Base-by-base conservation (phyloP, 1,140 invertebrate species). In the Cotesia glomerata region DNA sequence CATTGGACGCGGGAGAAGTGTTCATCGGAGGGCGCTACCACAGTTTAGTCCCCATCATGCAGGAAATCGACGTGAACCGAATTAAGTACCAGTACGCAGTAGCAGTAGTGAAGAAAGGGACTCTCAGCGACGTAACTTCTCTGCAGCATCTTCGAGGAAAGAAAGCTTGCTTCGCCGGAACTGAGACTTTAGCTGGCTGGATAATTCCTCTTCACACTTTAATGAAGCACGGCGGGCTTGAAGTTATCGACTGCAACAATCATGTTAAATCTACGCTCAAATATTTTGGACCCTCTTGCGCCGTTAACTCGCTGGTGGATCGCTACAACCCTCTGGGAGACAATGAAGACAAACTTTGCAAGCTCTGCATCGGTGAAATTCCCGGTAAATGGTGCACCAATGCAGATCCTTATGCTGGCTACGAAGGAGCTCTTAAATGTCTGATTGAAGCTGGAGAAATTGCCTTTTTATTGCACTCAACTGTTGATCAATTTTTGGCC, bases 251-350 rank as follows among this genome's bases (percentile, higher is more conserved):
- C 82, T 99, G 97, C 80, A 99, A 99, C 79, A 98, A 98, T 87
- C 94, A 98, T 82, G 95, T 99, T 0, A 97, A 98, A 85, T 95
- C 95, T 3, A 93, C 96, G 0, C 94, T 94, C 8, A 91, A 93
- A 73, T 98, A 92, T 82, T 99, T 99, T 84, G 93, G 94, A 4
- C 90, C 91, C 62, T 97, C 96, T 63, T 99, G 97, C 88, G 95
- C 97, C 16, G 94, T 97, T 0, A 97, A 98, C 84, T 95, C 96
- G 1, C 85, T 99, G 11, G 91, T 93, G 39, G 93, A 97, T 80
- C 94, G 95, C 85, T 96, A 97, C 81, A 99, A 99, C 90, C 97
- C 97, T 34, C 93, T 97, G 80, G 97, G 93, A 73, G 93, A 94
- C 79, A 95, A 95, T 85, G 93, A 93, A 11, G 90, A 93, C 73